Evolutionary conservation across 2,888 invertebrate species (phyloP), one percentile per base, ranked within the genome.

Genomic region (Melipona bicolor): DNA sequence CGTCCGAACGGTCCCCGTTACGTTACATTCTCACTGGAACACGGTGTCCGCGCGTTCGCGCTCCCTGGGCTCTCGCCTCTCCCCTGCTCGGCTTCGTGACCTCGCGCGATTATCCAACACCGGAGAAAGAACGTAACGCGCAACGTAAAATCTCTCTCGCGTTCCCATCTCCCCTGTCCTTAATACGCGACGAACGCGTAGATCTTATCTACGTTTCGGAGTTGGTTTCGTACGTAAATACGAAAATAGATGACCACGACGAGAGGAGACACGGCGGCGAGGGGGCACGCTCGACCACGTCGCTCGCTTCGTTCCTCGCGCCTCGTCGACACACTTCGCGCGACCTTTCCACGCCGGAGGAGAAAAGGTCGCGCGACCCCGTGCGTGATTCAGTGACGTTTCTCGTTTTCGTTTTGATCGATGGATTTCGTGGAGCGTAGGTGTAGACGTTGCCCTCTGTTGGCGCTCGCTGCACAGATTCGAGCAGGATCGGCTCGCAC

Each of bases 41-140:
- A 36, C 52, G 61, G 24, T 43, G 59, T 65, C 50, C 50, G 56
- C 70, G 54, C n/a, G 54, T 61, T 67, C 70, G 36, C 19, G 62
- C 3, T 50, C 32, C 32, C 32, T 32, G 32, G 32, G 36, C 21
- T 17, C 43, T 65, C 54, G 54, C 50, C 54, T 2, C 0, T 54
- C n/a, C 11, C 56, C n/a, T 2, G 62, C 19, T 64, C 19, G 56
- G 56, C n/a, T 50, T 77, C 76, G 77, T 75, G 87, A 84, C 71
- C 81, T 87, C 87, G 72, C 79, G 72, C 74, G 88, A 88, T 90
- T 89, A 89, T 89, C 75, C 86, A 91, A 90, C 77, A 77, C 73
- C 83, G 64, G 62, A 67, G 77, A 75, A 88, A 81, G 79, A 87
- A 83, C 81, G 68, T 56, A 72, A 49, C 24, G 56, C 72, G 85